These are phyloP conservation scores for Papilio glaucus DNA, from an alignment of 1,140 invertebrate species.

Conservation along the genomic window DNA sequence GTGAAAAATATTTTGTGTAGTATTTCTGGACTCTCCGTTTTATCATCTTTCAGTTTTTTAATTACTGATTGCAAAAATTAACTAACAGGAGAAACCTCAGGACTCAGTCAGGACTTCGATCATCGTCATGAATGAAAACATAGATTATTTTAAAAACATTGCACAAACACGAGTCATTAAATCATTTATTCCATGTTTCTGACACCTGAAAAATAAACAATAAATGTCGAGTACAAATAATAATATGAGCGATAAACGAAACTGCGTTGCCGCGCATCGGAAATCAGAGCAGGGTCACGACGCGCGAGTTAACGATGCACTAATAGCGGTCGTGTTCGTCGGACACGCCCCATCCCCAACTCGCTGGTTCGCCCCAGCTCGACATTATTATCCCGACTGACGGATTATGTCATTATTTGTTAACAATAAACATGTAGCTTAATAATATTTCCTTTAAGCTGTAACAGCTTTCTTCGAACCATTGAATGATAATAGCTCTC, in stretches of 20 bases:
- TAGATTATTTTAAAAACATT: not conserved
- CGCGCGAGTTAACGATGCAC: constrained; percentile 68
- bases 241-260: constrained; percentile 30
- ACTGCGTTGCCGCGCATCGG: constrained; percentile 52
- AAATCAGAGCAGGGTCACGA: constrained; percentile 68
- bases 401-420: constrained; percentile 46
- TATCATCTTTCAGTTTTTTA: too few species aligned
- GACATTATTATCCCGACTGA: constrained; percentile 54
- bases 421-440: constrained; percentile 37
- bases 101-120: too few species aligned
- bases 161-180: not conserved
- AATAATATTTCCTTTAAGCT: constrained; percentile 31
- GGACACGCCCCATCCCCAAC: constrained; percentile 35
- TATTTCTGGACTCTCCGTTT: too few species aligned
- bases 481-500: constrained; percentile 31
- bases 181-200: not conserved
- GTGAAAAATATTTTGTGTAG: too few species aligned
- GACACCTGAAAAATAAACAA: constrained; percentile 51
- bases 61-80: too few species aligned
- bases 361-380: constrained; percentile 40
- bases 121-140: too few species aligned
- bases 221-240: constrained; percentile 31
- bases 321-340: constrained; percentile 63
- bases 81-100: too few species aligned
- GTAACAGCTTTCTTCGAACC: constrained; percentile 36